A percentile compares a stretch with the other conserved stretches of the same genome.
phyloP scores from a whole-genome alignment of 2,888 invertebrate species.

The Metallyticus violacea region DNA sequence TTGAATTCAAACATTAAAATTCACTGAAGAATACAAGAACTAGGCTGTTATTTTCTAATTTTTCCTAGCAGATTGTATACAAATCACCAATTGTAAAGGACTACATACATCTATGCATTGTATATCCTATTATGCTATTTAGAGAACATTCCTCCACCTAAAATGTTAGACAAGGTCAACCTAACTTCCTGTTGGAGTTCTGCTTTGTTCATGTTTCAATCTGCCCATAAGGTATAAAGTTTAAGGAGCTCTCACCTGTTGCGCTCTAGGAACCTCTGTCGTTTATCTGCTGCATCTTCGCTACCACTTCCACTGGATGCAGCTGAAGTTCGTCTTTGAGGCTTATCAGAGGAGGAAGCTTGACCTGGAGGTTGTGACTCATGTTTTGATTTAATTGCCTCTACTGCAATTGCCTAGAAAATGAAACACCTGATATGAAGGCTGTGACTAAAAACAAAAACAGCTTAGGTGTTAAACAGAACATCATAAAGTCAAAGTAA shows the following conservation, averaged over 20 bases:
- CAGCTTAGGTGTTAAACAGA: background rate
- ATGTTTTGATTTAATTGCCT: background rate
- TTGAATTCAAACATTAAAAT: no score
- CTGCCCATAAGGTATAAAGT: no score
- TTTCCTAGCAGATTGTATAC: no score
- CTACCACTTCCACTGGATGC: constrained; percentile 27
- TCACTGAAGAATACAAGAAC: no score
- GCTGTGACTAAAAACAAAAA: no score
- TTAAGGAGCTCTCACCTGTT: constrained; percentile 48
- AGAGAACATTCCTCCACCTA: background rate
- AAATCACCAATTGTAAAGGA: no score
- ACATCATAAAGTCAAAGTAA: no score
- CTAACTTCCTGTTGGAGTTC: background rate
- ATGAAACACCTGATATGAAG: no score
- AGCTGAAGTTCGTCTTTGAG: constrained; percentile 29
- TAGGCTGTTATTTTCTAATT: no score
- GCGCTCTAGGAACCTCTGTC: constrained; percentile 50
- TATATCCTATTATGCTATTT: background rate
- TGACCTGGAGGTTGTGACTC: background rate
- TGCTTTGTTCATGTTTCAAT: no score
- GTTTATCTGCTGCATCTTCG: constrained; percentile 44
- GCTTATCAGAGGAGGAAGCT: constrained; percentile 11
- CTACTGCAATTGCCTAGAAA: background rate
- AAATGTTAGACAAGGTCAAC: background rate
- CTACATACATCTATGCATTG: no score